Conservation (phyloP, 2,113 vertebrate genomes). For the Phrynocephalus versicolor region DNA sequence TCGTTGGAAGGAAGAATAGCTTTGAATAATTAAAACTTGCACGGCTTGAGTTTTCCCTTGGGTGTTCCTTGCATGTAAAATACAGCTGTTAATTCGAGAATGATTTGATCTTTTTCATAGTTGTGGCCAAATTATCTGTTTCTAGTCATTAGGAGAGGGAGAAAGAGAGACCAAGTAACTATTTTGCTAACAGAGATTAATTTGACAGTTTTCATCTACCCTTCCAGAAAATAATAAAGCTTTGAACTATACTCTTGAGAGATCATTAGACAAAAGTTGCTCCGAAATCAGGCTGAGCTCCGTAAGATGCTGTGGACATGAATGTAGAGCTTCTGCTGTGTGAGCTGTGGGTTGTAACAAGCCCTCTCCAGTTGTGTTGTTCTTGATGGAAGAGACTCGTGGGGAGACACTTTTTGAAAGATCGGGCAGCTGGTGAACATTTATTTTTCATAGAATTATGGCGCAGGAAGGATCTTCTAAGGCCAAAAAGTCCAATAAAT, state of each 20-base stretch:
- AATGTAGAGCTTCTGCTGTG: too few relatives aligned
- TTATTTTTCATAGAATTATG: too few relatives aligned
- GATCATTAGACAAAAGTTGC: neutral
- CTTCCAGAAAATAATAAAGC: neutral
- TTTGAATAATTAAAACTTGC: constrained; percentile 69
- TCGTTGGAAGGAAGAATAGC: constrained; percentile 57
- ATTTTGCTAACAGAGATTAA: constrained; percentile 35
- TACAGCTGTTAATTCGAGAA: constrained; percentile 59
- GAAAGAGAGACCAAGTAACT: neutral
- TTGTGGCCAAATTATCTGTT: constrained; percentile 51
- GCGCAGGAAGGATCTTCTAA: too few relatives aligned
- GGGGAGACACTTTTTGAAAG: too few relatives aligned
- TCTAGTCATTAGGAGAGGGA: neutral
- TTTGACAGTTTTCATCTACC: neutral
- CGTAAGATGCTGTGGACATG: too few relatives aligned
- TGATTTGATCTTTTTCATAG: constrained; percentile 58
- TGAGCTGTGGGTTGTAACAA: too few relatives aligned
- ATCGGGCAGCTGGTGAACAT: too few relatives aligned
- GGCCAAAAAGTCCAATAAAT: too few relatives aligned
- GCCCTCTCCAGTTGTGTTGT: too few relatives aligned
- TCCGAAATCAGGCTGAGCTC: neutral
- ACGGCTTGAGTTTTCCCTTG: constrained; percentile 69
- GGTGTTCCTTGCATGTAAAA: constrained; percentile 60
- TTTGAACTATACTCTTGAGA: neutral
- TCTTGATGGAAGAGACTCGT: too few relatives aligned